A percentile compares a stretch with the other conserved stretches of the same genome.
Conservation (phyloP, 2,113 vertebrate species). For the Cololabis saira region DNA sequence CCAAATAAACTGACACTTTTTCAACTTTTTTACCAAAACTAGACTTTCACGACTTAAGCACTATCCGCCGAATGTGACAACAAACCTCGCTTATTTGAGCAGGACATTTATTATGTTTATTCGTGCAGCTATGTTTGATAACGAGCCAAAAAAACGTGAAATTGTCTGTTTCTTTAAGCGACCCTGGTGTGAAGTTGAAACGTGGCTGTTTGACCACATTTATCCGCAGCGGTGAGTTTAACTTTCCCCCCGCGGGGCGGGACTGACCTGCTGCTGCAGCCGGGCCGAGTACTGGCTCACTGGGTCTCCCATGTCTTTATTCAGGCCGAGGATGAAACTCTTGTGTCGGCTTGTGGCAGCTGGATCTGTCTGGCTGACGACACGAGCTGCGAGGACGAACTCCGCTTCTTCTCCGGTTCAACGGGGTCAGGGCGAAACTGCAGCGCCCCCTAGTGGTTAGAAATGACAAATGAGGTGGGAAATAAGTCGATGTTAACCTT, state of each 20-base stretch:
- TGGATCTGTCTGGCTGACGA: slow-evolving; percentile 65
- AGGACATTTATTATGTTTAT: too few relatives aligned
- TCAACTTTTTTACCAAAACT: too few relatives aligned
- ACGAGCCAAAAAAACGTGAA: rapidly evolving
- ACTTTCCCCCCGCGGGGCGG: background rate
- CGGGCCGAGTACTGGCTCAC: slow-evolving; percentile 78
- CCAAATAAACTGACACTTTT: too few relatives aligned
- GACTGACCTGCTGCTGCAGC: slow-evolving; percentile 86
- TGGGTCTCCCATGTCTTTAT: slow-evolving; percentile 81
- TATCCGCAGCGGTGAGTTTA: slow-evolving; percentile 8
- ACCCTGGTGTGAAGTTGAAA: background rate
- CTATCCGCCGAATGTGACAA: slow-evolving; percentile 19
- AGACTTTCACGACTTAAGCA: too few relatives aligned
- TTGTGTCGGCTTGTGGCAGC: rapidly evolving
- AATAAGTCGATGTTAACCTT: too few relatives aligned
- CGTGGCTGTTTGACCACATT: background rate
- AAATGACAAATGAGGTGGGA: too few relatives aligned
- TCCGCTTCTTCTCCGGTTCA: background rate
- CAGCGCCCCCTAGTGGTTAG: slow-evolving; percentile 4
- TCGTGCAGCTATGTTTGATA: too few relatives aligned
- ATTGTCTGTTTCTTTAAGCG: rapidly evolving
- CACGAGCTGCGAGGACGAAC: slow-evolving; percentile 35
- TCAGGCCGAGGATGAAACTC: background rate
- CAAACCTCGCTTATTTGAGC: too few relatives aligned
- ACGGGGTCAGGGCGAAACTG: rapidly evolving